These are phyloP conservation scores for Tenthredo distinguenda DNA, from an alignment of 2,888 invertebrate species.

Conservation along the genomic window DNA sequence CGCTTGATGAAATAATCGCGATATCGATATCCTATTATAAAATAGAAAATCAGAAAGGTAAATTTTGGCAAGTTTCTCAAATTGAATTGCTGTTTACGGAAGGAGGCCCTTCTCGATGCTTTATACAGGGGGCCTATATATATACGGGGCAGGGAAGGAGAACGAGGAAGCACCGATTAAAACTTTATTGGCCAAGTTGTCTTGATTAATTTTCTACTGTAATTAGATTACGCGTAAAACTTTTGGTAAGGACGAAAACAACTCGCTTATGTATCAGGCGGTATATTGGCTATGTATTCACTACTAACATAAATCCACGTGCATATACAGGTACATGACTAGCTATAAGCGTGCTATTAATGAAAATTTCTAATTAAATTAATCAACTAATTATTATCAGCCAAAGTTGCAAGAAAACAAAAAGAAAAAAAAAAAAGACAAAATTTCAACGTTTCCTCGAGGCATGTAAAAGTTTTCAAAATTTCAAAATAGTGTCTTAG, in stretches of 20 bases:
- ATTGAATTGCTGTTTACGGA: constrained; percentile 18
- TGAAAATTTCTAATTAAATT: constrained; percentile 5
- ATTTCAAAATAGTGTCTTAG: no score
- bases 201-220: constrained; percentile 62
- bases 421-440: not conserved
- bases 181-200: constrained; percentile 62
- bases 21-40: not conserved
- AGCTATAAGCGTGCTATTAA: not conserved
- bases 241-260: constrained; percentile 23
- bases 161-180: constrained; percentile 37
- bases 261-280: not conserved
- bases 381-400: not conserved
- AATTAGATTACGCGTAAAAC: constrained; percentile 59
- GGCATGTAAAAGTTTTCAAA: no score
- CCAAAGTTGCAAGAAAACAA: not conserved
- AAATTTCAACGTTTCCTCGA: no score
- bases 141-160: not conserved
- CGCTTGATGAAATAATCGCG: not conserved
- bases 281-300: not conserved
- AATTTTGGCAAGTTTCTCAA: not conserved
- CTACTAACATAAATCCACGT: not conserved
- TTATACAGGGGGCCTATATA: not conserved
- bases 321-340: not conserved
- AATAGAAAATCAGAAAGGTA: not conserved
- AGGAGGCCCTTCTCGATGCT: not conserved